These are phyloP conservation scores for Dendrolimus punctatus DNA, from an alignment of 1,140 invertebrate species.

Conservation along the genomic window DNA sequence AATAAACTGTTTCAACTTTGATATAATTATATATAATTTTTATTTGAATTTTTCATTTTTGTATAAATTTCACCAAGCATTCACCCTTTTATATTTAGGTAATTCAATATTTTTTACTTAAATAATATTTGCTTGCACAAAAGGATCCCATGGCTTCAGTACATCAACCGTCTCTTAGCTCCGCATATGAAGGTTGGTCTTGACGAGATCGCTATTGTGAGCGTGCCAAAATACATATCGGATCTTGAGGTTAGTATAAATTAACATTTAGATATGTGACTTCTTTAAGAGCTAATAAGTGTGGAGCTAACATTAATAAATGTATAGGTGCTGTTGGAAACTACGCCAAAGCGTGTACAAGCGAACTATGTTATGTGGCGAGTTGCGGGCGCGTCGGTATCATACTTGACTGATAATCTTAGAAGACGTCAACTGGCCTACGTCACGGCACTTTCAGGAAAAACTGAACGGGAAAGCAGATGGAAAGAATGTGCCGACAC, in stretches of 20 bases:
- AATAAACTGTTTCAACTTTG: too few species aligned
- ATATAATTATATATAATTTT: too few species aligned
- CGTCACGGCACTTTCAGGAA: constrained; percentile 82
- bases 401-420: constrained; percentile 83
- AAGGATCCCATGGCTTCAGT: constrained; percentile 84
- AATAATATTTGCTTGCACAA: neutral
- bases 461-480: constrained; percentile 81
- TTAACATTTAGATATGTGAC: neutral
- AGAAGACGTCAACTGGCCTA: constrained; percentile 82
- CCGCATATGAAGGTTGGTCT: constrained; percentile 73
- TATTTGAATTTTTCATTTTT: too few species aligned
- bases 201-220: constrained; percentile 86
- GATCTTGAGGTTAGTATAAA: constrained; percentile 73
- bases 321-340: constrained; percentile 55
- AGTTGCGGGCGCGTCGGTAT: constrained; percentile 80
- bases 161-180: constrained; percentile 84
- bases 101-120: constrained; percentile 3
- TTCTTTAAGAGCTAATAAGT: neutral
- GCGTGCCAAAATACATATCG: constrained; percentile 83
- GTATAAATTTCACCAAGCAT: too few species aligned
- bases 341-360: constrained; percentile 68
- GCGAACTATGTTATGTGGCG: constrained; percentile 92
- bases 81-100: too few species aligned
- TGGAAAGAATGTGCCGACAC: constrained; percentile 90
- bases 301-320: neutral